These are phyloP conservation scores for Cepphus grylle DNA, from an alignment of 2,113 vertebrate genomes.

Conservation along the genomic window DNA sequence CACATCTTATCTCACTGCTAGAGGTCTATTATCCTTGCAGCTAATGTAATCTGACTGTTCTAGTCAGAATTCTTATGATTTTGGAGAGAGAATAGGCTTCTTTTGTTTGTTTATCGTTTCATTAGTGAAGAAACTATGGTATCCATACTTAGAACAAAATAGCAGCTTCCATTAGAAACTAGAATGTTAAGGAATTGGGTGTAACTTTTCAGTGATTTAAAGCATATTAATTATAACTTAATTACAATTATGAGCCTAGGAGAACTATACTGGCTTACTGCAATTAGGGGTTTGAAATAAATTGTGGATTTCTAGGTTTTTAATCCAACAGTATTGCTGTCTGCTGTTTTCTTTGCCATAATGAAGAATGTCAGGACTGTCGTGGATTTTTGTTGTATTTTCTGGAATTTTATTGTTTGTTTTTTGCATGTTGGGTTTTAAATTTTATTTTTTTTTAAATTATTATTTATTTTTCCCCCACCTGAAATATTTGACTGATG, in stretches of 20 bases:
- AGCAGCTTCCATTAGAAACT: not conserved
- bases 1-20: not conserved
- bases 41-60: not conserved
- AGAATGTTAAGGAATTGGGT: not conserved
- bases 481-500: not conserved
- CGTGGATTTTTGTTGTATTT: not conserved
- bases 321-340: not conserved
- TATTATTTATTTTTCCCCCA: not conserved
- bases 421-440: not conserved
- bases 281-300: not conserved
- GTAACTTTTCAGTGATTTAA: not conserved
- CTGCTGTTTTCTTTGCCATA: not conserved
- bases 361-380: not conserved
- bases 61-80: not conserved
- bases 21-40: not conserved
- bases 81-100: not conserved
- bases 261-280: not conserved
- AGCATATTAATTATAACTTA: not conserved
- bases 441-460: no score
- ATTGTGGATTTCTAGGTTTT: not conserved
- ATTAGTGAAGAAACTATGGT: not conserved
- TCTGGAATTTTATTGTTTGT: not conserved
- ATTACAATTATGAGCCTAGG: not conserved
- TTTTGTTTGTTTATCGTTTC: not conserved
- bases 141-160: not conserved